Percentiles rank a stretch among this genome's conserved stretches.
These are phyloP conservation scores for Caenorhabditis uteleia DNA, from an alignment of 2,888 invertebrate genomes.

Conservation along the genomic window DNA sequence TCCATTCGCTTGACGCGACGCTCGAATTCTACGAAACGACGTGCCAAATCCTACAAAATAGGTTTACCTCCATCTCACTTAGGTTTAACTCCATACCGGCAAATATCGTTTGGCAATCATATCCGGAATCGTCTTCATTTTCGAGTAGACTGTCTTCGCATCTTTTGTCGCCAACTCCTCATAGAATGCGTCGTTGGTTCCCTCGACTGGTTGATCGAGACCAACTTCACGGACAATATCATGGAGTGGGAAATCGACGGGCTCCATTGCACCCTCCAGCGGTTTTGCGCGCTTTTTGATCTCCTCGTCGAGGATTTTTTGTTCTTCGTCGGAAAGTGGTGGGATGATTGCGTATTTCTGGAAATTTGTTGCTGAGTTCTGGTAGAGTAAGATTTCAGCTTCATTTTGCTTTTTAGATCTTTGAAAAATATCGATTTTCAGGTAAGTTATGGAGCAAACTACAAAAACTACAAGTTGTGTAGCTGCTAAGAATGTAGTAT, in stretches of 20 bases:
- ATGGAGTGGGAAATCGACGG: slow-evolving; percentile 40
- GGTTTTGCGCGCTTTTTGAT: slow-evolving; percentile 20
- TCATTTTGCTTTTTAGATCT: no score
- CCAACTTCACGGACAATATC: slow-evolving; percentile 39
- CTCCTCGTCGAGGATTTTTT: slow-evolving; percentile 31
- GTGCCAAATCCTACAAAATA: slow-evolving; percentile 55
- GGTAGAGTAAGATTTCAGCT: no score
- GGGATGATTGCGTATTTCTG: slow-evolving; percentile 31
- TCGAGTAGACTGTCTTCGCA: slow-evolving; percentile 37
- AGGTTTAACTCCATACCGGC: no score
- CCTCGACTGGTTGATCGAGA: slow-evolving; percentile 28
- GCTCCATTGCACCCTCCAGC: slow-evolving; percentile 16
- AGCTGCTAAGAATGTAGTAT: no score
- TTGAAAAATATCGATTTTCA: no score
- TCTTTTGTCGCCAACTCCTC: slow-evolving; percentile 46
- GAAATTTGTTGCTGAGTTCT: no score
- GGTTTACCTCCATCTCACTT: no score
- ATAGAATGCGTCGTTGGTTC: slow-evolving; percentile 44
- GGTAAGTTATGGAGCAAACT: no score
- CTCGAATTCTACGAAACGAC: slow-evolving; percentile 57
- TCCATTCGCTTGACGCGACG: slow-evolving; percentile 54
- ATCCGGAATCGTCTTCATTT: slow-evolving; percentile 53
- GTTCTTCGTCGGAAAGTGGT: slow-evolving; percentile 31
- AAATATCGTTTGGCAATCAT: slow-evolving; percentile 42
- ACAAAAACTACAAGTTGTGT: no score